A percentile compares a stretch with the other conserved stretches of the same genome.
Evolutionary conservation across 2,797 vertebrate species (phyloP).

Genomic region (Dicrostonyx torquatus): DNA sequence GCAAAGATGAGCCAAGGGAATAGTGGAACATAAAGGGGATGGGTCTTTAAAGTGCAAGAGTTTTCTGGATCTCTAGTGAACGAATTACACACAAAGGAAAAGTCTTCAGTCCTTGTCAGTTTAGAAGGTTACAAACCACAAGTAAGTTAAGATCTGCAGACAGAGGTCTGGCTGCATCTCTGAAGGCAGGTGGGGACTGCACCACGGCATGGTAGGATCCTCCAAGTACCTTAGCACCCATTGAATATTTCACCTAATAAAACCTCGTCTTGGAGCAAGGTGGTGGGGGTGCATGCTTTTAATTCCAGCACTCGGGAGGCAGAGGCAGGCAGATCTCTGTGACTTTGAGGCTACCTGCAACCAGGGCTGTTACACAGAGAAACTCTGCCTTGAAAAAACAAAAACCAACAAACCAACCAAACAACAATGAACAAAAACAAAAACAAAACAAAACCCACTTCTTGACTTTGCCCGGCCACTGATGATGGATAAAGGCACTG

Average conservation of each 20-base stretch:
- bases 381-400: not conserved
- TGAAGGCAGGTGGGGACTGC: not conserved
- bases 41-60: not conserved
- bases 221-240: not conserved
- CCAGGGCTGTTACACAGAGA: not conserved
- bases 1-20: not conserved
- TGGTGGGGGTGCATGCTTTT: not conserved
- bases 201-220: not conserved
- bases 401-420: not conserved
- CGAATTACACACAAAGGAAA: not conserved
- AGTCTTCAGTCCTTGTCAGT: not conserved
- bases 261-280: not conserved
- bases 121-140: not conserved
- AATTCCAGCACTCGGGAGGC: not conserved
- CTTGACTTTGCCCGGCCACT: constrained; percentile 15
- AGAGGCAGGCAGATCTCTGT: not conserved
- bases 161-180: not conserved
- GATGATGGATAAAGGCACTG: constrained; percentile 49
- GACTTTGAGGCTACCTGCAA: not conserved
- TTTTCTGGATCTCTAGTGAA: not conserved
- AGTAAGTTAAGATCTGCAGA: not conserved
- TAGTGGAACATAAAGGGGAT: not conserved
- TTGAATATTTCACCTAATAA: not conserved
- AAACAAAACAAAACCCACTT: not conserved
- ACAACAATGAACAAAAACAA: not conserved